phyloP scores from a whole-genome alignment of 2,113 vertebrate species.

The Actenoides lindsayi region DNA sequence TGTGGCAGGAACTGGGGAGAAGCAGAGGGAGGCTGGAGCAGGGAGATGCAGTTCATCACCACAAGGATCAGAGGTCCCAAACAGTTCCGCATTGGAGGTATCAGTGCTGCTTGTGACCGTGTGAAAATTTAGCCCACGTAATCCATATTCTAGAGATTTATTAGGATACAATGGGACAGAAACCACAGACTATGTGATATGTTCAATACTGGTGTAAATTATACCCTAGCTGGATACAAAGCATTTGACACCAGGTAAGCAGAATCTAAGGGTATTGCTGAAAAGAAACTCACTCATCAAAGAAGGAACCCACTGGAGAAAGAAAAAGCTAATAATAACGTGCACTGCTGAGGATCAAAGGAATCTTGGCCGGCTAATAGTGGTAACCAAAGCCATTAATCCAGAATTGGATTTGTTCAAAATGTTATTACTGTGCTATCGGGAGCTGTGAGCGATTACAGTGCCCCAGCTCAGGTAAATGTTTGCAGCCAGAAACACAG shows the following conservation, averaged over 20 bases:
- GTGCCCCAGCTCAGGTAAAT: neutral
- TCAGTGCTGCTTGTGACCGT: neutral
- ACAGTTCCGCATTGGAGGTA: neutral
- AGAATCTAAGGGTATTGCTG: neutral
- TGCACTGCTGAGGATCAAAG: neutral
- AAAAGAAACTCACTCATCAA: neutral
- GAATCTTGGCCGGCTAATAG: neutral
- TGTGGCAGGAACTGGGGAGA: neutral
- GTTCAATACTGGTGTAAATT: neutral
- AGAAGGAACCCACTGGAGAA: neutral
- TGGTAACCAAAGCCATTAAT: neutral
- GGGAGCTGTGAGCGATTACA: neutral
- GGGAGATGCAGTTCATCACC: neutral
- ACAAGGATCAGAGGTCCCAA: neutral
- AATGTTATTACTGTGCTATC: neutral
- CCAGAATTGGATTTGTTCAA: neutral
- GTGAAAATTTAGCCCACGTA: neutral
- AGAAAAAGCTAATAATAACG: neutral
- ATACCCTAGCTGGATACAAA: neutral
- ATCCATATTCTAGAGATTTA: neutral
- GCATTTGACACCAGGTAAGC: neutral
- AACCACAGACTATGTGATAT: neutral
- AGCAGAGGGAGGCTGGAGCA: neutral
- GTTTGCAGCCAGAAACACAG: neutral
- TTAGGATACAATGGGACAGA: neutral